Evolutionary conservation across 2,113 vertebrate species (phyloP).

Genomic region (Channa maculata): DNA sequence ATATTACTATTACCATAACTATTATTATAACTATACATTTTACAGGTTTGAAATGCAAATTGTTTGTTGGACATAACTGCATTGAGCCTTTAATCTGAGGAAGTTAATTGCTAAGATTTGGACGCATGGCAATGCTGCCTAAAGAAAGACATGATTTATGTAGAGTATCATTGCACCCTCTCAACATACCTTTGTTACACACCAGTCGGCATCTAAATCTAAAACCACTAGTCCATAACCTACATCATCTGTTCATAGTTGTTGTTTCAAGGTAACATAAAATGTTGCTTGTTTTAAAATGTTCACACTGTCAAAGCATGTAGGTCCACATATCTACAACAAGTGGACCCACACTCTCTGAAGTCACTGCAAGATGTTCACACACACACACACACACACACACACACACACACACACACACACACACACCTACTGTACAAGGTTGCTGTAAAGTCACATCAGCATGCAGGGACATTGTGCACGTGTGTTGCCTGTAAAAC

Average conservation of each 20-base stretch:
- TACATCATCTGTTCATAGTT: constrained; percentile 9
- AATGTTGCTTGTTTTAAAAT: constrained; percentile 27
- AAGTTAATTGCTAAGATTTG: too few species aligned
- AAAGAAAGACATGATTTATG: background rate
- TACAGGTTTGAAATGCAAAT: too few species aligned
- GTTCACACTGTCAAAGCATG: constrained; percentile 30
- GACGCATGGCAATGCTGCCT: too few species aligned
- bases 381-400: constrained; percentile 42
- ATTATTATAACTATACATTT: too few species aligned
- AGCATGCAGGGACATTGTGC: constrained; percentile 65
- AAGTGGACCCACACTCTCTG: constrained; percentile 10
- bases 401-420: constrained; percentile 13
- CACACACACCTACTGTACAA: constrained; percentile 38
- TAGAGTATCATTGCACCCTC: background rate
- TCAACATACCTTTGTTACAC: background rate
- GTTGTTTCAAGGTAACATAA: constrained; percentile 43
- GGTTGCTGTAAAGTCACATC: constrained; percentile 62
- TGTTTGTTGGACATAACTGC: too few species aligned
- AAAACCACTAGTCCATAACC: constrained; percentile 12
- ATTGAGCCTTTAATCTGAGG: too few species aligned
- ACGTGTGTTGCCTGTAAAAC: constrained; percentile 75
- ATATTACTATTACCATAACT: too few species aligned
- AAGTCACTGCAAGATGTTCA: constrained; percentile 3
- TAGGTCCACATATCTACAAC: constrained; percentile 21
- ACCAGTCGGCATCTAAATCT: constrained; percentile 18